Evolutionary conservation across 1,140 invertebrate species (phyloP), one percentile per base, ranked within the genome.

Genomic region (Dufourea novaeangliae): DNA sequence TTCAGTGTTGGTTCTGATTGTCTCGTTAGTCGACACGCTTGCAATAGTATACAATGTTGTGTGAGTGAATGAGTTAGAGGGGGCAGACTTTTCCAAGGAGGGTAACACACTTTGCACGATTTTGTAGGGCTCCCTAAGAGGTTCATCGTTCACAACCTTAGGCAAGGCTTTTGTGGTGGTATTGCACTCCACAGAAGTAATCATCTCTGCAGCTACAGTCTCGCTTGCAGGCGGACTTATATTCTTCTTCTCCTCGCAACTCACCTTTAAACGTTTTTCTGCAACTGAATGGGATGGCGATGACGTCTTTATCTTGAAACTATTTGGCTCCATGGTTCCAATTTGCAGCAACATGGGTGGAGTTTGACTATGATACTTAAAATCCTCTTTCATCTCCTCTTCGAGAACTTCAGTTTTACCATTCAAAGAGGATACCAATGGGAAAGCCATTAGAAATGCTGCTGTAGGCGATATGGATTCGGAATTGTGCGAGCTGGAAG

Each of bases 391-490:
- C 86, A 92, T 92, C 66, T 94, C 93, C 62, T 94, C 94, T 29
- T 93, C 93, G 2, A 94, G 84, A 2, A 94, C 93, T 79, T 95
- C 94, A 1, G 93, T 92, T 68, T 93, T 94, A 12, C 93, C 93
- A 56, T 92, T 94, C 7, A 93, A 68, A 11, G 93, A 93, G 2
- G 94, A 95, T 1, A 96, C 95, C 17, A 96, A 89, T 1, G 96
- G 96, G 84, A 96, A 96, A 11, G 95, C 95, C 89, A 96, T 94
- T 25, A 96, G 89, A 88, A 96, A 96, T 11, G 96, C 96, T 32
- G 95, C 96, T 12, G 95, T 96, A 14, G 96, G 96, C 25, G 96
- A 96, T 79, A 96, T 95, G 12, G 94, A 95, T 85, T 95, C 94
- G 0, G 94, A 93, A 89, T 95, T 94, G 79, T 95, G 94, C 46